These are phyloP conservation scores for Nasua narica DNA, from an alignment of 2,797 vertebrate genomes.

Conservation along the genomic window DNA sequence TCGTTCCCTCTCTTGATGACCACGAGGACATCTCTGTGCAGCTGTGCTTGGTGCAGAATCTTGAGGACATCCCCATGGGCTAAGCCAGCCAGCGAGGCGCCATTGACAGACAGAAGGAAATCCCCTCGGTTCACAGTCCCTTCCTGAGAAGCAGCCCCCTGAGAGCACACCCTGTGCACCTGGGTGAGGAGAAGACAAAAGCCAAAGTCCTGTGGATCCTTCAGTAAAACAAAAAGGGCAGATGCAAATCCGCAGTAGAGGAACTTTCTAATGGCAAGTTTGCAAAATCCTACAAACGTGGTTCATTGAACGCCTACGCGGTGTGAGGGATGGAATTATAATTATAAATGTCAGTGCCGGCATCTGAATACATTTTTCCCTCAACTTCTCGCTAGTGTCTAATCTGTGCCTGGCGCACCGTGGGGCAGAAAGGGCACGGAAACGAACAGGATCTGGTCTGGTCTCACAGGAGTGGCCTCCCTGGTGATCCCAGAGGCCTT, in stretches of 20 bases:
- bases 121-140: slow-evolving; percentile 91
- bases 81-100: slow-evolving; percentile 84
- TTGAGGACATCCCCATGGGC: slow-evolving; percentile 90
- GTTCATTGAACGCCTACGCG: neutral
- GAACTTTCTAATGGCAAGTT: neutral
- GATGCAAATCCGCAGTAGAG: neutral
- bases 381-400: neutral
- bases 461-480: neutral
- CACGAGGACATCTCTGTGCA: slow-evolving; percentile 85
- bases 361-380: neutral
- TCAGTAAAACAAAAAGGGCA: neutral
- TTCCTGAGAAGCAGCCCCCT: slow-evolving; percentile 90
- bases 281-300: neutral
- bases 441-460: neutral
- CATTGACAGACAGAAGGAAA: slow-evolving; percentile 91
- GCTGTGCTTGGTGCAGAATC: slow-evolving; percentile 90
- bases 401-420: neutral
- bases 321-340: neutral
- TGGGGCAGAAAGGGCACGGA: neutral
- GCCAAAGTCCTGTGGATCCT: neutral
- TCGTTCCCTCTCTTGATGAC: slow-evolving; percentile 87
- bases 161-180: slow-evolving; percentile 95
- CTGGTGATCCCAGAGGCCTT: neutral
- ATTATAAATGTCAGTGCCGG: neutral
- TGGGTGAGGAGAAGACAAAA: slow-evolving; percentile 72